phyloP scores from a whole-genome alignment of 2,888 invertebrate species.

The Hirtodrosophila duncani region DNA sequence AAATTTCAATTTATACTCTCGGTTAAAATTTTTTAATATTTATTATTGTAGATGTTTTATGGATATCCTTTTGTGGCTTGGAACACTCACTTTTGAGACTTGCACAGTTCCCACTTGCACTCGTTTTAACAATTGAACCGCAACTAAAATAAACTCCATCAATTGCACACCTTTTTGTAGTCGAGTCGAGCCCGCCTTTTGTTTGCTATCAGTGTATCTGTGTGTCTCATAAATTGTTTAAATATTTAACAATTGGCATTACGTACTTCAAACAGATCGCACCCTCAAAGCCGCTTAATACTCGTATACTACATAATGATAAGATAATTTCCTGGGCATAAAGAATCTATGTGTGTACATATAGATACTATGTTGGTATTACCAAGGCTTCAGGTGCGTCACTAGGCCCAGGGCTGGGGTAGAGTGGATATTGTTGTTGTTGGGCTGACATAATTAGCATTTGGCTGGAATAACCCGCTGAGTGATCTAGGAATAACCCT shows the following conservation, averaged over 20 bases:
- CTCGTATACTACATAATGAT: too few species aligned
- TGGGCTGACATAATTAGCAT: slow-evolving; percentile 40
- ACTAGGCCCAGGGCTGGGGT: slow-evolving; percentile 24
- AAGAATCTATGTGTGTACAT: too few species aligned
- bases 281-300: slow-evolving; percentile 31
- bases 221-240: slow-evolving; percentile 63
- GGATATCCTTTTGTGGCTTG: slow-evolving; percentile 27
- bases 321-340: slow-evolving; percentile 54
- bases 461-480: slow-evolving; percentile 37
- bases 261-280: slow-evolving; percentile 46
- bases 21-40: too few species aligned
- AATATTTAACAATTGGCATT: slow-evolving; percentile 58
- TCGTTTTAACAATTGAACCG: slow-evolving; percentile 8
- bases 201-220: slow-evolving; percentile 20
- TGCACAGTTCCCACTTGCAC: neutral
- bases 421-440: slow-evolving; percentile 18
- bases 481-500: slow-evolving; percentile 22
- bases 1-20: too few species aligned
- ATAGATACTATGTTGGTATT: slow-evolving; percentile 50
- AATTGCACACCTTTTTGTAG: slow-evolving; percentile 62
- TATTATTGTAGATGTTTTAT: too few species aligned
- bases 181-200: slow-evolving; percentile 19
- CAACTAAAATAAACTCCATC: slow-evolving; percentile 49
- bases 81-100: slow-evolving; percentile 2
- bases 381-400: slow-evolving; percentile 49